Base-by-base conservation (phyloP, 2,888 invertebrate genomes). In the Hedychridium roseum region DNA sequence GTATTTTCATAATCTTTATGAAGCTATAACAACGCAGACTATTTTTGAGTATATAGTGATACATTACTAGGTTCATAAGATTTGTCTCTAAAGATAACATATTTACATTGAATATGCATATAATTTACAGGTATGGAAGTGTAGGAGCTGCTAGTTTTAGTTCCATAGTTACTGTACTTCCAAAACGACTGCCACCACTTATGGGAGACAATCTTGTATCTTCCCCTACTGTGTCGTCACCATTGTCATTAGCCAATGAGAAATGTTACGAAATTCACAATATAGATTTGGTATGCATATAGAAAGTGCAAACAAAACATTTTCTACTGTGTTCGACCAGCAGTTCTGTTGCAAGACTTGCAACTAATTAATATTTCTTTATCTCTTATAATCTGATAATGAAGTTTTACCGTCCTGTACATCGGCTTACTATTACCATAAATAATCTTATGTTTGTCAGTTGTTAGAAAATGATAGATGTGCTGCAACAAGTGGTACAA, bases 221-320 rank as follows among this genome's bases (percentile, higher is more conserved):
- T 23, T 7, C 45, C 35, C 9, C 46, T 16, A 23, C 32, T 26
- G 48, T 50, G 21, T 27, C 54, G 36, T 52, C 55, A 12, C 34
- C 54, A 2, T 43, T 46, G 15, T 48, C 52, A 17, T 52, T 59
- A 37, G 40, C 43, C 2, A 52, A 57, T 28, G 63, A 66, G 9
- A 63, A 52, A 36, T 66, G 57, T 47, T 73, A 69, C 48, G 61
- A 71, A 20, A 51, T 68, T 35, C 49, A 41, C 34, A 61, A 67
- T 35, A 50, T 54, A 0, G 57, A 73, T 38, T 28, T 64, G 68
- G 73, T 71, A 60, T 68, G 52, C 16, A 47, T 43, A 51, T 32
- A 38, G n/a, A n/a, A n/a, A n/a, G n/a, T n/a, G n/a, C n/a, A n/a
- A n/a, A n/a, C n/a, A n/a, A n/a, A n/a, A n/a, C n/a, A n/a, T n/a